Evolutionary conservation across 1,140 invertebrate species (phyloP), one percentile per base, ranked within the genome.

Genomic region (Arion vulgaris): DNA sequence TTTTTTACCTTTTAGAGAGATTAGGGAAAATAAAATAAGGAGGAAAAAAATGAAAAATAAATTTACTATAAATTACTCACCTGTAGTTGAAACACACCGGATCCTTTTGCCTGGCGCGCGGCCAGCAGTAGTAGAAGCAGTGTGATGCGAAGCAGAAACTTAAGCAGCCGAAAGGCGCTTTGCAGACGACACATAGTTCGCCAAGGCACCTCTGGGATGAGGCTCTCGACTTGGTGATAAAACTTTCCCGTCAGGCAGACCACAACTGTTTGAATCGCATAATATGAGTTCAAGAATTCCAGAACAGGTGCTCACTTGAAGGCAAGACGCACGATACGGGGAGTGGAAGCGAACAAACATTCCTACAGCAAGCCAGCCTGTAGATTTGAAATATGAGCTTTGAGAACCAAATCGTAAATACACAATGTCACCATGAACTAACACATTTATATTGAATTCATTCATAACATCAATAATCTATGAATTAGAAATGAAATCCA

Each of bases 41-140:
- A n/a, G n/a, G n/a, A 45, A 45, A 45, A 45, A 45, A 45, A 45
- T 7, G 15, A 45, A 45, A 45, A 5, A 15, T 45, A 15, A 45
- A 7, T 2, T 13, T 13, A 15, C 36, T 34, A 71, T 11, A 19
- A 41, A 19, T 9, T 26, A 75, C 73, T 49, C 41, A 75, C 73
- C 73, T 75, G 73, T 4, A 75, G 73, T 53, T 75, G 73, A 28
- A 75, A 75, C 1, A 75, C 73, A n/a, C 73, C 73, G 13, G 73
- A 49, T 15, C 45, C 73, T 11, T 26, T 49, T 7, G 73, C 53
- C 73, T 34, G 39, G 39, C n/a, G 41, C 28, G 28, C 28, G 13
- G 45, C 73, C 45, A 75, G 41, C 32, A 75, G 23, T 1, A 75
- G n/a, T n/a, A n/a, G n/a, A 5, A 74, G 45, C 39, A 28, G 73